phyloP scores from a whole-genome alignment of 2,888 invertebrate genomes.

The Leptinotarsa peninsularis region DNA sequence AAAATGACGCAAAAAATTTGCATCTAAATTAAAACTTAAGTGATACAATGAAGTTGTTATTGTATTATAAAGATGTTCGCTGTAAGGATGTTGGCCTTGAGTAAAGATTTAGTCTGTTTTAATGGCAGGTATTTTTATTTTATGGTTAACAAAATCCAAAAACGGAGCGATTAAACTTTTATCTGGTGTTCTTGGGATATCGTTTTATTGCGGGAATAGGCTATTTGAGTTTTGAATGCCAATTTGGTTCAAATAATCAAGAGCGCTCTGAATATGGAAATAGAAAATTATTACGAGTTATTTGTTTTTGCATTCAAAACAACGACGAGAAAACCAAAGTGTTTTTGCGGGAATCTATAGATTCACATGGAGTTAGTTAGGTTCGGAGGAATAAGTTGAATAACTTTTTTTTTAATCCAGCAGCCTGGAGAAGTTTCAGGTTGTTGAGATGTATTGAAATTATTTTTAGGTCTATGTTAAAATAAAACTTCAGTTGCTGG shows the following conservation, averaged over 20 bases:
- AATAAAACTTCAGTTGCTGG: too few relatives aligned
- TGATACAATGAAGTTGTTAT: constrained; percentile 43
- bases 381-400: too few relatives aligned
- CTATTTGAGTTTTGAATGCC: not conserved
- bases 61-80: constrained; percentile 38
- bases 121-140: constrained; percentile 30
- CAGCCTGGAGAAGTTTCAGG: too few relatives aligned
- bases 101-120: constrained; percentile 32
- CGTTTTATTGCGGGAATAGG: not conserved
- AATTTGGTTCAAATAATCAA: not conserved
- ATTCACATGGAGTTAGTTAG: too few relatives aligned
- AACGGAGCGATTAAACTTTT: constrained; percentile 25
- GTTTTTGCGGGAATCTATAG: too few relatives aligned
- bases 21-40: constrained; percentile 47
- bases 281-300: too few relatives aligned
- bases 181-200: not conserved
- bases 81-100: constrained; percentile 35
- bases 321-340: too few relatives aligned
- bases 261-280: not conserved
- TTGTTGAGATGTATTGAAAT: too few relatives aligned
- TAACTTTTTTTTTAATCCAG: too few relatives aligned
- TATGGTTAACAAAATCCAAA: constrained; percentile 33
- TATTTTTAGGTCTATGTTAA: too few relatives aligned
- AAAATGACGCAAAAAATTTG: constrained; percentile 48
- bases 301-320: too few relatives aligned